Percentiles rank a stretch among this genome's conserved stretches.
Conservation (phyloP, 2,888 invertebrate species). For the Thalpophila matura region DNA sequence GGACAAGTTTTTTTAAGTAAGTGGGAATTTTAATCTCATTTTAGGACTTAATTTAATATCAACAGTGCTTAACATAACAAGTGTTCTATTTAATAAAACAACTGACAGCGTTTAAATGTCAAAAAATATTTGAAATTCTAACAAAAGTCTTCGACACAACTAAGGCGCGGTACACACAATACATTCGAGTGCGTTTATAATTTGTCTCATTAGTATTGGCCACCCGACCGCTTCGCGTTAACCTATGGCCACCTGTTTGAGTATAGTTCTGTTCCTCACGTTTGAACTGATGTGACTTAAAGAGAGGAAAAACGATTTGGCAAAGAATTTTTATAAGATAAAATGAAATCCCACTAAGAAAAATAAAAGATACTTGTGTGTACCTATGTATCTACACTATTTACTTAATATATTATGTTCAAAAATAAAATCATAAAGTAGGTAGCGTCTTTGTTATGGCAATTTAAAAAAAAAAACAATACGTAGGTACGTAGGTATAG, state of each 20-base stretch:
- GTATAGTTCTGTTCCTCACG: constrained; percentile 55
- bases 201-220: constrained; percentile 65
- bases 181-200: constrained; percentile 55
- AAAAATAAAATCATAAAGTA: too few relatives aligned
- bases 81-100: constrained; percentile 29
- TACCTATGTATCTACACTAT: too few relatives aligned
- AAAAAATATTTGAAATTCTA: constrained; percentile 54
- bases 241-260: constrained; percentile 55
- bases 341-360: background rate
- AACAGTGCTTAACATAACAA: constrained; percentile 18
- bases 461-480: background rate
- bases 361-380: too few relatives aligned
- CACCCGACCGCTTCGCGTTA: constrained; percentile 50
- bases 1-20: too few relatives aligned
- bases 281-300: constrained; percentile 29
- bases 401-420: too few relatives aligned
- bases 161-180: constrained; percentile 45
- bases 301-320: constrained; percentile 25
- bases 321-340: background rate
- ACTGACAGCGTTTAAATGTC: constrained; percentile 31
- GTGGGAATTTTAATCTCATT: background rate
- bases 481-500: too few relatives aligned
- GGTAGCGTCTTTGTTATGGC: background rate
- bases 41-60: background rate
- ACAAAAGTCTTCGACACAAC: constrained; percentile 40